phyloP scores from a whole-genome alignment of 2,888 invertebrate species.

The Trichopoda pennipes region DNA sequence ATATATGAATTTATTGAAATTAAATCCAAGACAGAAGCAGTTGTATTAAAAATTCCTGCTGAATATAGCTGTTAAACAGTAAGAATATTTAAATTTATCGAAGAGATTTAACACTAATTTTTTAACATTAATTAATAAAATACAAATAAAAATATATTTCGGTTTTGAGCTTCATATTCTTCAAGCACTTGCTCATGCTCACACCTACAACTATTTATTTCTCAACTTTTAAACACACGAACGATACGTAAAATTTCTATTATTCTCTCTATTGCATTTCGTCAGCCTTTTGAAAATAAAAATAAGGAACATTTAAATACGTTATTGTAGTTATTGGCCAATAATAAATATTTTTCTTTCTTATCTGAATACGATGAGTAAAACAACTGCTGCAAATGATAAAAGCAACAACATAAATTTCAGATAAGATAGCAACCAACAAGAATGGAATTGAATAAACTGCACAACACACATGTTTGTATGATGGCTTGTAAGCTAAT shows the following conservation, averaged over 20 bases:
- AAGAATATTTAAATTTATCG: no score
- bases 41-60: no score
- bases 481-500: background rate
- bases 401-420: slow-evolving; percentile 51
- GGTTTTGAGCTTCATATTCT: no score
- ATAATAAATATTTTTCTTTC: slow-evolving; percentile 51
- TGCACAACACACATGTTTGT: background rate
- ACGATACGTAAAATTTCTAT: slow-evolving; percentile 3
- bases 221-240: background rate
- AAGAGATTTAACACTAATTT: no score
- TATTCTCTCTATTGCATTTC: background rate
- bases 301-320: background rate
- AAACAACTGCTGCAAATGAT: slow-evolving; percentile 55
- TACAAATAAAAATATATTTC: no score
- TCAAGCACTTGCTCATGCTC: no score
- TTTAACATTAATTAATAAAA: no score
- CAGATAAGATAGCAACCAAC: slow-evolving; percentile 55
- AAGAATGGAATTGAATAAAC: slow-evolving; percentile 29
- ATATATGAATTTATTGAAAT: no score
- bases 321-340: slow-evolving; percentile 46
- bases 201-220: slow-evolving; percentile 14
- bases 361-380: slow-evolving; percentile 30
- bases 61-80: no score
- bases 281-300: slow-evolving; percentile 6
- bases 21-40: no score